Conservation (phyloP, 2,797 vertebrate species). For the Ctenochaetus hawaiiensis region DNA sequence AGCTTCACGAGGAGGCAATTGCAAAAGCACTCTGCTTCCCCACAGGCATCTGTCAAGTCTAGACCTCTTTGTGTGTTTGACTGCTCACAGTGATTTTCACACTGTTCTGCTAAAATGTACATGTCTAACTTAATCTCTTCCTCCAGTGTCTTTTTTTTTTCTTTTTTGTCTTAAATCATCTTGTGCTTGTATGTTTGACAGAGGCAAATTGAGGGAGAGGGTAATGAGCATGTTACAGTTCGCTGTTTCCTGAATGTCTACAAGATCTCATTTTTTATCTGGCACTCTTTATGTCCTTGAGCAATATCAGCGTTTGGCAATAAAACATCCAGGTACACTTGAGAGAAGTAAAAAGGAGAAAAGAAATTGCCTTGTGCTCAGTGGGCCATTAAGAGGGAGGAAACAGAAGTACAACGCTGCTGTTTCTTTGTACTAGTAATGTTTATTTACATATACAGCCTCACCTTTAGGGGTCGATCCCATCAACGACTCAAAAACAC, state of each 20-base stretch:
- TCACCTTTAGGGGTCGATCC: conserved; percentile 42
- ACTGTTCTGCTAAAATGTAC: conserved; percentile 13
- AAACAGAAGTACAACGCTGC: conserved; percentile 8
- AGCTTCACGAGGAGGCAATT: conserved; percentile 39
- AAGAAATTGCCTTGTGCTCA: conserved; percentile 55
- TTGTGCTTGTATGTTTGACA: conserved; percentile 39
- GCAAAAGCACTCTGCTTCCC: conserved; percentile 28
- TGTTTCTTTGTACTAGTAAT: conserved; percentile 33
- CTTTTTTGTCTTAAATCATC: not conserved
- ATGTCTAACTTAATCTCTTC: conserved; percentile 7
- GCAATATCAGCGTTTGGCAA: conserved; percentile 51
- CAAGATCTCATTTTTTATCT: conserved; percentile 40
- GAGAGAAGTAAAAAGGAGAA: conserved; percentile 40
- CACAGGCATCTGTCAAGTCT: conserved; percentile 21
- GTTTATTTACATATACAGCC: conserved; percentile 34
- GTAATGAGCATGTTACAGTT: conserved; percentile 45
- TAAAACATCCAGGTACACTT: conserved; percentile 53
- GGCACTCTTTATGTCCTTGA: conserved; percentile 50
- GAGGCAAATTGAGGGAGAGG: conserved; percentile 24
- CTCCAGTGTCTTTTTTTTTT: no score
- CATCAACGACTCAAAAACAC: conserved; percentile 7
- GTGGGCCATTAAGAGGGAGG: conserved; percentile 29
- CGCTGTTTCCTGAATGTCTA: conserved; percentile 31
- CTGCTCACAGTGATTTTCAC: conserved; percentile 29
- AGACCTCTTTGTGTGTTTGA: conserved; percentile 35